A percentile compares a stretch with the other conserved stretches of the same genome.
phyloP scores from a whole-genome alignment of 2,797 vertebrate species.

The Rhynchotus rufescens region DNA sequence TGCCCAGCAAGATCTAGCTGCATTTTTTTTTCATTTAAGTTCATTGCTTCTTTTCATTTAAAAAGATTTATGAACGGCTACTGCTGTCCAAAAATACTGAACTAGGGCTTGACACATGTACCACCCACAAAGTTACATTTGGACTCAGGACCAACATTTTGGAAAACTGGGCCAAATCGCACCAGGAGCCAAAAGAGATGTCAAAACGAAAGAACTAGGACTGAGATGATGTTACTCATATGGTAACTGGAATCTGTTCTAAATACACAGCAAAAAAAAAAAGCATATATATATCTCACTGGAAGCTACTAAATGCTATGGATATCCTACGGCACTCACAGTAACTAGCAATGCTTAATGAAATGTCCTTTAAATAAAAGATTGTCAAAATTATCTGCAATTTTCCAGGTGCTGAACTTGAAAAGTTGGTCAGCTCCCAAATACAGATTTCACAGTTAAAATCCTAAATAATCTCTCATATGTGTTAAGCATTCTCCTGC shows the following conservation, averaged over 20 bases:
- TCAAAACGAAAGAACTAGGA: slow-evolving; percentile 59
- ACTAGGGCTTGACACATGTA: slow-evolving; percentile 56
- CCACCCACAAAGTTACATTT: slow-evolving; percentile 70
- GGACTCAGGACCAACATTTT: slow-evolving; percentile 60
- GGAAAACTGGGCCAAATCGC: slow-evolving; percentile 18
- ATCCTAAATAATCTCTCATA: neutral
- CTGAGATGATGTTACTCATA: slow-evolving; percentile 64
- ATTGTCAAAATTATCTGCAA: neutral
- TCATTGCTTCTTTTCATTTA: neutral
- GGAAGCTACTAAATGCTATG: slow-evolving; percentile 17
- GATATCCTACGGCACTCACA: neutral
- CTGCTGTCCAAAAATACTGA: slow-evolving; percentile 62
- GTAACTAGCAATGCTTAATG: neutral
- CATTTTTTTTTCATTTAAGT: slow-evolving; percentile 26
- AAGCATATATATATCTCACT: neutral
- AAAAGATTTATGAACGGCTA: slow-evolving; percentile 52
- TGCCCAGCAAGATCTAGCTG: slow-evolving; percentile 31
- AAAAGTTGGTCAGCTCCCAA: neutral
- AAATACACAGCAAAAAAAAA: neutral
- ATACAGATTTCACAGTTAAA: slow-evolving; percentile 8
- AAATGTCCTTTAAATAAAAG: neutral
- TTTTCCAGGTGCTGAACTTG: slow-evolving; percentile 1
- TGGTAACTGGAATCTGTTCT: slow-evolving; percentile 52
- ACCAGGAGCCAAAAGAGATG: slow-evolving; percentile 63
- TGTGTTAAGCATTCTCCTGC: neutral